phyloP scores from a whole-genome alignment of 2,113 vertebrate genomes.

The Percina caprodes region DNA sequence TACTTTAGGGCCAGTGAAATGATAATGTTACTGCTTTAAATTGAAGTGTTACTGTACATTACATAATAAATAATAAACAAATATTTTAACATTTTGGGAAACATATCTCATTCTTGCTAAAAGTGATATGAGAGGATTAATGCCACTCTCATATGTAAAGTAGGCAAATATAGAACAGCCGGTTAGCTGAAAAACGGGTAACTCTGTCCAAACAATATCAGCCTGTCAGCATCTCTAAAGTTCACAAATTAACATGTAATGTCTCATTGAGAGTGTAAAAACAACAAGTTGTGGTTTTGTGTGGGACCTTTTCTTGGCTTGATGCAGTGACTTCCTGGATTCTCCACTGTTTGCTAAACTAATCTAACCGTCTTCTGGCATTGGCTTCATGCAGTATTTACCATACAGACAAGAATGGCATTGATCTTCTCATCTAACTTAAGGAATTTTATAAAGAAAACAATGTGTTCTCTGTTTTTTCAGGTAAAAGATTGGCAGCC shows the following conservation, averaged over 20 bases:
- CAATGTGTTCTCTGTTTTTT: constrained; percentile 17
- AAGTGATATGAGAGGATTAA: too few relatives aligned
- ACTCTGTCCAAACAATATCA: background rate
- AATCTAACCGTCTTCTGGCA: background rate
- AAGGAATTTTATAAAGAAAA: background rate
- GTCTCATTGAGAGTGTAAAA: background rate
- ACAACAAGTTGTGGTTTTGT: background rate
- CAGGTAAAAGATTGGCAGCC: constrained; percentile 41
- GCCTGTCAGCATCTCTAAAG: background rate
- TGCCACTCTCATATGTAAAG: background rate
- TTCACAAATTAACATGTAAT: background rate
- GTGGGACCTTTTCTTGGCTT: too few relatives aligned
- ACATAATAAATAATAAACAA: too few relatives aligned
- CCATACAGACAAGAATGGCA: background rate
- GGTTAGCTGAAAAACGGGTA: background rate
- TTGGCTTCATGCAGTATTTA: background rate
- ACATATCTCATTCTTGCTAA: too few relatives aligned
- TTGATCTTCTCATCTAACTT: background rate
- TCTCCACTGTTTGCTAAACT: background rate
- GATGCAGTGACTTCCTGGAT: background rate
- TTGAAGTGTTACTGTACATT: too few relatives aligned
- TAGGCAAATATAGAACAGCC: background rate
- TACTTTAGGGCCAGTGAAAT: too few relatives aligned
- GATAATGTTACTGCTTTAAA: too few relatives aligned
- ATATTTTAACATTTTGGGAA: too few relatives aligned